These are phyloP conservation scores for Plumapathes pennacea DNA, from an alignment of 92 coral and sea anemone species.

Conservation along the genomic window DNA sequence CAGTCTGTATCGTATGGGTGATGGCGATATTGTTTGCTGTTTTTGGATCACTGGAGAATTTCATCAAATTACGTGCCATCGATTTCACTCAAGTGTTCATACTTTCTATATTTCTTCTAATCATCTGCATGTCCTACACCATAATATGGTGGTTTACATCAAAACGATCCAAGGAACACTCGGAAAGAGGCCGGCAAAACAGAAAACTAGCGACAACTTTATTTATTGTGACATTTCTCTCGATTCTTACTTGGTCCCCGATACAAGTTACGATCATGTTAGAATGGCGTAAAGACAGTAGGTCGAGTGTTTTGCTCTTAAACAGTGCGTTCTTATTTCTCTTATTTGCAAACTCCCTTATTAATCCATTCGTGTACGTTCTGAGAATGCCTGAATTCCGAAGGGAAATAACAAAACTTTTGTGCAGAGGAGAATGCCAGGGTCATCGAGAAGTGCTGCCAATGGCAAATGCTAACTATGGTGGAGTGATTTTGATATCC, in stretches of 20 bases:
- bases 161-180: neutral
- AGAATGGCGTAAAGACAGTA: too few relatives aligned
- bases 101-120: neutral
- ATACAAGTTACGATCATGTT: too few relatives aligned
- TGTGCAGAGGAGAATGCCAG: too few relatives aligned
- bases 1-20: neutral
- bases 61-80: neutral
- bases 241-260: neutral
- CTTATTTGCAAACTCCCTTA: neutral
- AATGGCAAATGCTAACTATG: too few relatives aligned
- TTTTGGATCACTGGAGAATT: neutral
- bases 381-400: too few relatives aligned
- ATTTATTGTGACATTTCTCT: neutral
- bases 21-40: neutral
- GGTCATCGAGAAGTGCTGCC: too few relatives aligned
- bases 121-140: neutral
- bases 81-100: neutral
- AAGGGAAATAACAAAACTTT: too few relatives aligned
- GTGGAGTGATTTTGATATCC: too few relatives aligned
- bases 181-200: neutral
- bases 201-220: neutral
- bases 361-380: too few relatives aligned
- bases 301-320: neutral
- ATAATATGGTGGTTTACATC: neutral
- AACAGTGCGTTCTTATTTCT: neutral